A percentile compares a stretch with the other conserved stretches of the same genome.
Evolutionary conservation across 1,140 invertebrate species (phyloP).

Genomic region (Aphaenogaster rudis): DNA sequence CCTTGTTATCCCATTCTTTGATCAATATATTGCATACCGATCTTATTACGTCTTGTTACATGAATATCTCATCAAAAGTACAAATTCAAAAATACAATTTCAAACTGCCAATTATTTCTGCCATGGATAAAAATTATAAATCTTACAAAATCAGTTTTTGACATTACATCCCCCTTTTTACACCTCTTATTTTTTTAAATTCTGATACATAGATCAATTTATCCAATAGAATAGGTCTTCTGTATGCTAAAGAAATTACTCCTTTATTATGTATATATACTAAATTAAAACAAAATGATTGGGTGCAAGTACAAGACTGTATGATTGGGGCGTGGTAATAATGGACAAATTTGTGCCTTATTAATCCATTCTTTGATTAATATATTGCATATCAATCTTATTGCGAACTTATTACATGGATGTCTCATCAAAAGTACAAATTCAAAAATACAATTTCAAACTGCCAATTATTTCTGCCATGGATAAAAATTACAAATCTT

Average conservation of each 20-base stretch:
- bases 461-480: not conserved
- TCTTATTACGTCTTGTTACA: not conserved
- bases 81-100: not conserved
- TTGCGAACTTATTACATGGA: not conserved
- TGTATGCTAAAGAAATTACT: no score
- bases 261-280: no score
- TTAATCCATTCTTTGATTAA: not conserved
- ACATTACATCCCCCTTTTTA: not conserved
- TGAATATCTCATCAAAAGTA: not conserved
- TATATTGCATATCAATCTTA: not conserved
- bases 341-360: not conserved
- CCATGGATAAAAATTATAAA: not conserved
- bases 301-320: not conserved
- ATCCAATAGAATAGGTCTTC: no score
- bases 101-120: not conserved
- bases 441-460: not conserved
- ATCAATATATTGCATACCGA: not conserved
- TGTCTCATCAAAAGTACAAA: not conserved
- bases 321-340: constrained; percentile 53
- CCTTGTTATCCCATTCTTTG: not conserved
- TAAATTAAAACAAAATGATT: no score
- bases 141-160: not conserved
- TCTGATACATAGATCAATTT: no score
- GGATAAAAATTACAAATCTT: not conserved
- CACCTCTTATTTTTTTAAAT: not conserved